These are phyloP conservation scores for Heliconius eleuchia DNA, from an alignment of 1,140 invertebrate genomes.

Conservation along the genomic window DNA sequence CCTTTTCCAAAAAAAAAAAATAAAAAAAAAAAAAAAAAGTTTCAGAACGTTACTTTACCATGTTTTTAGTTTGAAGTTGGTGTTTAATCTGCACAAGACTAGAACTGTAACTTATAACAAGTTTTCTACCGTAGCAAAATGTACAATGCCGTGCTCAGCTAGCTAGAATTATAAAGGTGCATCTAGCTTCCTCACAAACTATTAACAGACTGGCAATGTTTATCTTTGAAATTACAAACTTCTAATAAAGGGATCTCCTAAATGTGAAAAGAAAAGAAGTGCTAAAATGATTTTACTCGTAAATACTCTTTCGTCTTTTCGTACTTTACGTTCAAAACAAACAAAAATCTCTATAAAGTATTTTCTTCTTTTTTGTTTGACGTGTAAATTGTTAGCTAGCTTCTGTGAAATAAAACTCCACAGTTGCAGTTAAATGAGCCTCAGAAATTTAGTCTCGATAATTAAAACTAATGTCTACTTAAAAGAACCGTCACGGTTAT, in stretches of 20 bases:
- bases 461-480: not conserved
- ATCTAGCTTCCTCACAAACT: slow-evolving; percentile 14
- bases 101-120: not conserved
- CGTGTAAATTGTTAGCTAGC: no score
- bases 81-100: not conserved
- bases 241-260: slow-evolving; percentile 11
- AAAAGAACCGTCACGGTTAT: not conserved
- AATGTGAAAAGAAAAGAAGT: not conserved
- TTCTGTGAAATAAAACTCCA: no score
- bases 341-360: not conserved
- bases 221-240: slow-evolving; percentile 31
- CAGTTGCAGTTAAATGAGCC: not conserved
- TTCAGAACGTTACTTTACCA: not conserved
- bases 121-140: not conserved
- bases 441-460: not conserved
- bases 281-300: not conserved
- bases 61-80: not conserved
- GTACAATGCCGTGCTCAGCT: not conserved
- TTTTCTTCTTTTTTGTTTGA: not conserved
- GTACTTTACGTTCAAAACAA: not conserved
- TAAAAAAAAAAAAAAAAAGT: no score
- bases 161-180: slow-evolving; percentile 18
- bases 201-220: slow-evolving; percentile 17
- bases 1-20: no score
- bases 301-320: not conserved